Evolutionary conservation across 2,113 vertebrate genomes (phyloP).

Genomic region (Syngnathus floridae): DNA sequence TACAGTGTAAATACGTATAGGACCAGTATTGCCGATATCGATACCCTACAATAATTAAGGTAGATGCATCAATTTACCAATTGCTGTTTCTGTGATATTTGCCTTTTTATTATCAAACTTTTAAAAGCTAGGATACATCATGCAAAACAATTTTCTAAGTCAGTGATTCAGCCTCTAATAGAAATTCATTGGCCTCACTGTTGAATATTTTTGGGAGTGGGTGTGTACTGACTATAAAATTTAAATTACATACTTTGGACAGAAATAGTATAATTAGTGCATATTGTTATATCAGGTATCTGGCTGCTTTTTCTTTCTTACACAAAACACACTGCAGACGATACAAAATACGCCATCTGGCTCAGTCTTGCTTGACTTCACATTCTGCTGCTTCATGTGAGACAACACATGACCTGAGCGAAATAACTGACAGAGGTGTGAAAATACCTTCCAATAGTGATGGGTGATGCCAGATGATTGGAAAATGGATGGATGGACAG

Average conservation of each 20-base stretch:
- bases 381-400: not conserved
- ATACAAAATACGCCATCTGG: slow-evolving; percentile 1
- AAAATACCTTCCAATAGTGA: not conserved
- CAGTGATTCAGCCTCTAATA: not conserved
- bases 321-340: not conserved
- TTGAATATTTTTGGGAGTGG: not conserved
- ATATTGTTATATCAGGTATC: not conserved
- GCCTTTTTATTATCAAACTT: too few relatives aligned
- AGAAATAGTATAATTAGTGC: not conserved
- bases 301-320: not conserved
- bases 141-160: not conserved
- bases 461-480: not conserved
- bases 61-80: too few relatives aligned
- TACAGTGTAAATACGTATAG: too few relatives aligned
- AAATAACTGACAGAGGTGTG: slow-evolving; percentile 1
- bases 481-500: too few relatives aligned
- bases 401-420: not conserved
- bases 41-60: too few relatives aligned
- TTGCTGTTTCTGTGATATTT: too few relatives aligned
- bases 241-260: not conserved
- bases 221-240: not conserved
- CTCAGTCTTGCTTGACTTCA: slow-evolving; percentile 2
- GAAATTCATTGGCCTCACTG: not conserved
- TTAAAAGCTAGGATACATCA: too few relatives aligned
- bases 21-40: too few relatives aligned